Evolutionary conservation across 2,888 invertebrate genomes (phyloP).

Genomic region (Morinoia aosen): DNA sequence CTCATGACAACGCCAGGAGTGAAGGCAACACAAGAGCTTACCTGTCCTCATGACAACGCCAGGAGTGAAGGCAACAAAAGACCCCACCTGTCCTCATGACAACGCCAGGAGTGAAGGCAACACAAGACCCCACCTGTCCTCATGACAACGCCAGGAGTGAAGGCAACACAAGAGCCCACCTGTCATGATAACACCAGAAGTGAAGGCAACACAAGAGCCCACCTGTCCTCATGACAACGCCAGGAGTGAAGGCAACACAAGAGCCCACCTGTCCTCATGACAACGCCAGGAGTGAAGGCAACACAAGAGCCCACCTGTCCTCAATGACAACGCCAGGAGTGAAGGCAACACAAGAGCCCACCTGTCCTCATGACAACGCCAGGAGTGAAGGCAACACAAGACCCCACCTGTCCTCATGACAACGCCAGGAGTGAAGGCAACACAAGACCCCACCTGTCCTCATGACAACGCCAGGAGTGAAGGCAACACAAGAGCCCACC

Average conservation of each 20-base stretch:
- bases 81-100: not conserved
- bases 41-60: conserved; percentile 77
- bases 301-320: not conserved
- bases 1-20: not conserved
- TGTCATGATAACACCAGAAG: no score
- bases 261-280: not conserved
- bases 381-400: no score
- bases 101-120: not conserved
- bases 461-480: no score
- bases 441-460: conserved; percentile 74
- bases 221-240: conserved; percentile 81
- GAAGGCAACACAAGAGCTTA: conserved; percentile 68
- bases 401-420: no score
- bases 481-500: not conserved
- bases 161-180: no score
- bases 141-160: not conserved
- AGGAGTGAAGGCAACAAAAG: not conserved
- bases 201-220: conserved; percentile 41
- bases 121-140: not conserved
- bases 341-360: not conserved
- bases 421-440: not conserved
- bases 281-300: not conserved
- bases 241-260: no score
- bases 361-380: not conserved
- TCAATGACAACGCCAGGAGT: not conserved